Conservation (phyloP, 35 echinoderm and acorn worm genomes). For the Lytechinus variegatus region DNA sequence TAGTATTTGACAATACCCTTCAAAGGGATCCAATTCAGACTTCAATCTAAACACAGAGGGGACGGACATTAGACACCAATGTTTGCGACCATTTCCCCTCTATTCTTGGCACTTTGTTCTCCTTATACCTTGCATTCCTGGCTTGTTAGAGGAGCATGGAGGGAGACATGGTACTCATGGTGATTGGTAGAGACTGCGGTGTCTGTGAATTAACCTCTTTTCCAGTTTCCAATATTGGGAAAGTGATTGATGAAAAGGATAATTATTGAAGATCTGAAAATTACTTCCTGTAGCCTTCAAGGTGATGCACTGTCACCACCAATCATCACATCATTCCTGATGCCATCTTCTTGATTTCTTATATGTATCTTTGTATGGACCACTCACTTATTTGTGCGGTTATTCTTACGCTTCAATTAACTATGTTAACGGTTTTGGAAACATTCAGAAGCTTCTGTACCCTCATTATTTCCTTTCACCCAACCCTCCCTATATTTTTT, state of each 20-base stretch:
- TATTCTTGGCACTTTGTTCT: not conserved
- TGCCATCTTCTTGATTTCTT: not conserved
- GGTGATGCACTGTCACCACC: not conserved
- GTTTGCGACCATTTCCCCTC: not conserved
- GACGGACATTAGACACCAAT: not conserved
- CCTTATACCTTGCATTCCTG: not conserved
- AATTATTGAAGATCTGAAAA: conserved; percentile 20
- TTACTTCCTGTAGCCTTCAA: conserved; percentile 1
- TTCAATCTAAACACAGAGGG: not conserved
- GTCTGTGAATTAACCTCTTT: not conserved
- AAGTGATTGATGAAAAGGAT: not conserved
- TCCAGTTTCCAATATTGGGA: not conserved
- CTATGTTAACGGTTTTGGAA: not conserved
- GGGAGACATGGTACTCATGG: not conserved
- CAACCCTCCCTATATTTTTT: not conserved
- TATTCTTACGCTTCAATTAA: not conserved
- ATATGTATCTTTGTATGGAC: not conserved
- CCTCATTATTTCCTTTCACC: not conserved
- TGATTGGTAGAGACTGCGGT: not conserved
- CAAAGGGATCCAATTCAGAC: not conserved
- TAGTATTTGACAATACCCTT: not conserved
- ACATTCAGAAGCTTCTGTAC: not conserved
- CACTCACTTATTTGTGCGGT: not conserved
- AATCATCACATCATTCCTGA: not conserved
- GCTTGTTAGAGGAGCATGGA: not conserved